These are phyloP conservation scores for Schizopygopsis pylzovi DNA, from an alignment of 2,797 vertebrate species.

Conservation along the genomic window DNA sequence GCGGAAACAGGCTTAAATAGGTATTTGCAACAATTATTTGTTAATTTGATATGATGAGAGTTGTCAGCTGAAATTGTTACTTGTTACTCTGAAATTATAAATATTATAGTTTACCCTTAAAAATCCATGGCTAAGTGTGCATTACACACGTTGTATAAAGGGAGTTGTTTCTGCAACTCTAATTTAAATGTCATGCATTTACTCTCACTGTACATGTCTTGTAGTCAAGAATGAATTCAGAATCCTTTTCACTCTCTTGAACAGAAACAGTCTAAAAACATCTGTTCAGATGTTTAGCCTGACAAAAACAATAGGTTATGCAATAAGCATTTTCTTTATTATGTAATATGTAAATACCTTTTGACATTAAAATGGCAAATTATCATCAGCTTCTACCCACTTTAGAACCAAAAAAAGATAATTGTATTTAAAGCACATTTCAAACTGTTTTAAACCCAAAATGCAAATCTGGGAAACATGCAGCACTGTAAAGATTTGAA, in stretches of 20 bases:
- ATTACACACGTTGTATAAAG: not conserved
- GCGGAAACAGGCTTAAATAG: not conserved
- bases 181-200: not conserved
- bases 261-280: not conserved
- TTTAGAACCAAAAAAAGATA: not conserved
- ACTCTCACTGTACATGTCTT: not conserved
- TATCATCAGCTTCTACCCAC: not conserved
- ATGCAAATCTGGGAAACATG: not conserved
- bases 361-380: not conserved
- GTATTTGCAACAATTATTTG: not conserved
- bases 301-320: not conserved
- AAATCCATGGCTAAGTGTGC: not conserved
- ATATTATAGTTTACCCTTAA: not conserved
- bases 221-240: slow-evolving; percentile 1
- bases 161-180: not conserved
- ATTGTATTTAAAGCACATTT: not conserved
- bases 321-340: not conserved
- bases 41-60: not conserved
- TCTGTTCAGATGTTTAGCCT: not conserved
- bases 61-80: not conserved
- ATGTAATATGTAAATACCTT: slow-evolving; percentile 15
- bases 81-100: not conserved
- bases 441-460: not conserved
- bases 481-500: not conserved
- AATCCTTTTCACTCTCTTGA: not conserved